Evolutionary conservation across 1,140 invertebrate genomes (phyloP), one percentile per base, ranked within the genome.

Genomic region (Calephelis nemesis): DNA sequence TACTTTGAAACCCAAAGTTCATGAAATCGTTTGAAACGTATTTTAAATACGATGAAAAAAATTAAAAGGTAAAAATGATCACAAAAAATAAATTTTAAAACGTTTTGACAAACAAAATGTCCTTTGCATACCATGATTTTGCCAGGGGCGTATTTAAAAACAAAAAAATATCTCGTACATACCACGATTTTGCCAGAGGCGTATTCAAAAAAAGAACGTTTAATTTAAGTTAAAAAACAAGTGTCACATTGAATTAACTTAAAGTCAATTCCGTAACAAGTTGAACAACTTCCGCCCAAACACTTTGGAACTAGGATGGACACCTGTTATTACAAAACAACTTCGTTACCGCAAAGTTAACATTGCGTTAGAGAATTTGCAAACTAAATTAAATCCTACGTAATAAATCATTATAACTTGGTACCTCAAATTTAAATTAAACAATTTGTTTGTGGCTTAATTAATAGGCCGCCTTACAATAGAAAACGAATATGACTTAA

Each of bases 241-340:
- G 4, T 11, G 40, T 40, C 11, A 45, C 45, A 42, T 65, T 66
- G 42, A 58, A 58, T 66, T 45, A 13, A 66, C 8, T 58, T 66
- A 6, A 66, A 60, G 65, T 58, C 40, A 47, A 67, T 39, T 52
- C 15, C 11, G 42, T 40, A 60, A 58, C 45, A 42, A 67, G 52
- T 60, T 67, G 30, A 47, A 54, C 7, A 45, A 67, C 49, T 60
- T 67, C 12, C 30, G 52, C 50, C 47, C 15, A 47, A 58, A 67
- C 65, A 47, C 54, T 67, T 15, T 45, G 15, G 42, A 67, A 67
- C 50, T 67, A 60, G 65, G 65, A 50, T 67, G 65, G 65, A 60
- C 65, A 67, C 54, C 65, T 67, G 63, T 48, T 48, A 54, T 67
- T 67, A 67, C 40, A 11, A 64, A 47, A 67, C 50, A 67, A 67